Percentiles rank a stretch among this genome's conserved stretches.
phyloP scores from a whole-genome alignment of 1,140 invertebrate species.

The Saccostrea cuccullata region DNA sequence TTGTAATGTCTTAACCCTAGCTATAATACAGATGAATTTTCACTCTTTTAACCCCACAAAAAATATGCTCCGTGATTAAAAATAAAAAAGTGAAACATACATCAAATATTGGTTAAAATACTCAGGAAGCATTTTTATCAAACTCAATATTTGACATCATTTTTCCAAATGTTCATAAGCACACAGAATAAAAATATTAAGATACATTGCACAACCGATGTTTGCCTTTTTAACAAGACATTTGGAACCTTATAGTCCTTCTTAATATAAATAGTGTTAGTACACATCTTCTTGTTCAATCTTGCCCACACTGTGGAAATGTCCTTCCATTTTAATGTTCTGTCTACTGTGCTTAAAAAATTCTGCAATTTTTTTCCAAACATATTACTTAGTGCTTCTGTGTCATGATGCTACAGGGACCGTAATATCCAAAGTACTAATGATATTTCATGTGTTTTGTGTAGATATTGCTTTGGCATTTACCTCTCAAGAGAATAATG shows the following conservation, averaged over 20 bases:
- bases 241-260: background rate
- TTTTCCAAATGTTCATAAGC: background rate
- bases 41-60: too few relatives aligned
- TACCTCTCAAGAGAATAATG: background rate
- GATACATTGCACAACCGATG: background rate
- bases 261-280: background rate
- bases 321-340: background rate
- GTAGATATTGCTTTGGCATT: background rate
- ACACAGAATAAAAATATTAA: background rate
- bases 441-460: background rate
- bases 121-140: background rate
- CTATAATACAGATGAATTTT: too few relatives aligned
- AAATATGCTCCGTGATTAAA: too few relatives aligned
- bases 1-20: too few relatives aligned
- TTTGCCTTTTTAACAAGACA: background rate
- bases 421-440: background rate
- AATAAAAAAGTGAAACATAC: too few relatives aligned
- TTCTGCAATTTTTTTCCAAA: background rate
- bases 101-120: too few relatives aligned
- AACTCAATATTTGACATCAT: background rate
- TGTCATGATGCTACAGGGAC: too few relatives aligned
- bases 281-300: background rate
- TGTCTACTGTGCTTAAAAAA: too few relatives aligned
- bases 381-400: background rate
- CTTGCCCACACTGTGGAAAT: background rate